Evolutionary conservation across 2,888 invertebrate genomes (phyloP).

Genomic region (Eupithecia exiguata): DNA sequence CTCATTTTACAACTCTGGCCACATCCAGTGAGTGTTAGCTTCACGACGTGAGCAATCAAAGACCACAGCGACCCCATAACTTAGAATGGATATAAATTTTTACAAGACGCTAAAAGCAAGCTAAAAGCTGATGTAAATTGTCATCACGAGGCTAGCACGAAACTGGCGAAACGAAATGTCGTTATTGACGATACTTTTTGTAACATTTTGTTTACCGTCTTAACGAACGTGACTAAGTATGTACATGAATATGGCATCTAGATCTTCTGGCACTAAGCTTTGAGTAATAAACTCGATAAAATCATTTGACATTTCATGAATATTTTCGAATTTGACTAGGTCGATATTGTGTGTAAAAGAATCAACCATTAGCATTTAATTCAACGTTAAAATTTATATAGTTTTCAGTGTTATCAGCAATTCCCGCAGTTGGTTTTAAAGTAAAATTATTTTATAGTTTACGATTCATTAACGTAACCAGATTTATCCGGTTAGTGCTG

Average conservation of each 20-base stretch:
- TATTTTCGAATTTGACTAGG: background rate
- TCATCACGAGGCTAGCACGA: conserved; percentile 37
- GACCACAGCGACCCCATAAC: conserved; percentile 53
- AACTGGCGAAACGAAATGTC: background rate
- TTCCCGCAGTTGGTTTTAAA: conserved; percentile 2
- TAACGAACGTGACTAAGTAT: background rate
- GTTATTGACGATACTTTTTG: background rate
- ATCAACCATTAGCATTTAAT: background rate
- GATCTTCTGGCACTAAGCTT: background rate
- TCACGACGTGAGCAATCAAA: conserved; percentile 52
- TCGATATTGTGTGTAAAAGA: background rate
- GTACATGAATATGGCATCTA: background rate
- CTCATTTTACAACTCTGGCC: background rate
- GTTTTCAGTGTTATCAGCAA: background rate
- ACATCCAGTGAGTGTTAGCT: conserved; percentile 21
- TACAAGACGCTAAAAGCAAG: conserved; percentile 54
- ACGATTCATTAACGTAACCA: conserved; percentile 8
- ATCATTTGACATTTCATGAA: background rate
- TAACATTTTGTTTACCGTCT: background rate
- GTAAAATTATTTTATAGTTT: background rate
- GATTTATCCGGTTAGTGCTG: conserved; percentile 1
- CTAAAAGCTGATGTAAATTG: conserved; percentile 50
- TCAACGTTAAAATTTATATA: background rate
- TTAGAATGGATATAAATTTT: conserved; percentile 55
- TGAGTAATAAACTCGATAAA: background rate